Base-by-base conservation (phyloP, 2,797 vertebrate species). In the Numenius phaeopus region DNA sequence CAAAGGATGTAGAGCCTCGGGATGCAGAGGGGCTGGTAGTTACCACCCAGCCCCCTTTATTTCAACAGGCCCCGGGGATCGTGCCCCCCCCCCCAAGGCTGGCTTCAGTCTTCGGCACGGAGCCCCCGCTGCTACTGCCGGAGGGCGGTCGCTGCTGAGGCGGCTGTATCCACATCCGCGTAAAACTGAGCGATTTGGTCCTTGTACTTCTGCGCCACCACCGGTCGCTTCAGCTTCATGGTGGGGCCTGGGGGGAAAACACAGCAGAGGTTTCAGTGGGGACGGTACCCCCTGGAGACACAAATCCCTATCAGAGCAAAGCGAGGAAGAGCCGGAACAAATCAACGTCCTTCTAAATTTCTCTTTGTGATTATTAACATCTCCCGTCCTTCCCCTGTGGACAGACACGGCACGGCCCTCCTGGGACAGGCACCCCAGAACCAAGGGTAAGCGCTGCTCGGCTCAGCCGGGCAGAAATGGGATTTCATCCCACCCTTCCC, bases 161-260 rank as follows among this genome's bases (percentile, higher is more conserved):
- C 2, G 0, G 86, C n/a, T 0, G 32, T 9, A 2, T 66, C 86
- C 1, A 1, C 2, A 0, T 94, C 90, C 0, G 2, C 0, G 61
- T 99, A 99, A 64, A 99, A 98, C 96, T 95, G 98, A 10, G 99
- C 98, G 0, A 99, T 99, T 64, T 98, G 98, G 4, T 98, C 97
- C 83, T 95, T 98, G 97, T 99, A 99, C 96, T 99, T 99, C 96
- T 99, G 98, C 46, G n/a, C 46, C 42, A 99, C 98, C 70, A 98
- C 98, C 0, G 98, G 96, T 57, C 99, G 98, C 98, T 98, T 99
- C 90, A 99, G 97, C 98, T 99, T 99, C 98, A 99, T 98, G 1
- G 99, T 99, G 1, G 99, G 99, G 58, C 99, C 99, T 99, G 95
- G 1, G 10, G 55, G 46, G 21, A 44, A 37, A 16, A 2, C 1